Percentiles rank a stretch among this genome's conserved stretches.
These are phyloP conservation scores for Cataglyphis cursor DNA, from an alignment of 2,888 invertebrate genomes.

Conservation along the genomic window DNA sequence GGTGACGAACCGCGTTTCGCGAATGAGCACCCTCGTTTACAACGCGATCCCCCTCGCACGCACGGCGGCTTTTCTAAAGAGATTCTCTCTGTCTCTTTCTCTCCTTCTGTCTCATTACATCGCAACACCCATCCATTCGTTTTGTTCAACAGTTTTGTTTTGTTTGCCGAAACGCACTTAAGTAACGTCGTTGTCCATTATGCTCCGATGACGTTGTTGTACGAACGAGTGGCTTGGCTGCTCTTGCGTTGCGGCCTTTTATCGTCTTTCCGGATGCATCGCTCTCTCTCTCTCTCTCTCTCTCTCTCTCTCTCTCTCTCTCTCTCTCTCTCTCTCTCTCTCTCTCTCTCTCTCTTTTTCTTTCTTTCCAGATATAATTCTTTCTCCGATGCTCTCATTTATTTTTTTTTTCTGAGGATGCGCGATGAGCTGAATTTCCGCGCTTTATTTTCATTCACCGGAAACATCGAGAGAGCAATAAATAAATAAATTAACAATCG, in stretches of 20 bases:
- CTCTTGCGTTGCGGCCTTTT: constrained; percentile 48
- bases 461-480: constrained; percentile 21
- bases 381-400: not conserved
- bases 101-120: constrained; percentile 22
- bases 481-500: constrained; percentile 30
- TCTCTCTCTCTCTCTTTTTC: not conserved
- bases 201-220: constrained; percentile 74
- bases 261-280: constrained; percentile 21
- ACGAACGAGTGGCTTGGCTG: constrained; percentile 71
- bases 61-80: constrained; percentile 5
- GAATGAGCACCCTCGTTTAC: constrained; percentile 50
- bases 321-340: not conserved
- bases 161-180: constrained; percentile 72
- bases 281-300: not conserved
- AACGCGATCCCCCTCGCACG: not conserved
- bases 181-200: constrained; percentile 76
- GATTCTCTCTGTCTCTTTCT: not conserved
- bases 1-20: constrained; percentile 39
- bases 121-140: constrained; percentile 23
- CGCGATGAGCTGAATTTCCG: constrained; percentile 6
- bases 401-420: constrained; percentile 10
- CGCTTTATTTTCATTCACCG: not conserved
- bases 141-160: constrained; percentile 58
- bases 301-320: not conserved
- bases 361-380: not conserved